Evolutionary conservation across 2,113 vertebrate genomes (phyloP), one percentile per base, ranked within the genome.

Genomic region (Solea senegalensis): DNA sequence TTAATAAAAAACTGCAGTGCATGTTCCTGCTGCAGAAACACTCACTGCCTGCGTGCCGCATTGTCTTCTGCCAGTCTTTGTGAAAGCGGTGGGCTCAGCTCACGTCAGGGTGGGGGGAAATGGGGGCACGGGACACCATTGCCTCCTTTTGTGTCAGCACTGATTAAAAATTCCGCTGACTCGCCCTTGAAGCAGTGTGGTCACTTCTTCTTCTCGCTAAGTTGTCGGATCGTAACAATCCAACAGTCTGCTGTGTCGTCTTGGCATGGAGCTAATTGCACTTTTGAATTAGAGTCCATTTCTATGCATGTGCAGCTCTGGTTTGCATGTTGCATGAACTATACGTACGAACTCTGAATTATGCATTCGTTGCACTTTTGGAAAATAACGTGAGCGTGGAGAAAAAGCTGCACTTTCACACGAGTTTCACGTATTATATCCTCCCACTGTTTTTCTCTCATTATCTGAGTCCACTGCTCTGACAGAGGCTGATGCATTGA

Each of bases 1-100:
- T 82, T 81, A 34, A 27, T 51, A 49, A 21, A 80, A 84, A 78
- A 52, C 69, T 85, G 81, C 78, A 80, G 58, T 79, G 60, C 65
- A 76, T 72, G 72, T 58, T 74, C 67, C 57, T 55, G 41, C 80
- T 82, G 82, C 80, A 77, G 69, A 71, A 57, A 26, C 16, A 34
- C 34, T 34, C 3, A 0, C 69, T 28, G 61, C 58, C 65, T 63
- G 65, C 59, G 16, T 72, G 65, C 71, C 27, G 78, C 80, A 84
- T 77, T 76, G 74, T 86, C 53, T 84, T 41, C 55, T 74, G 71
- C 34, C 56, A 53, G 21, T 59, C 49, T 77, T 63, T 84, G 43
- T 60, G 27, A 72, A 27, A 34, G 34, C 34, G 21, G 59, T 55
- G 61, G 55, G 14, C 57, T 62, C 34, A 39, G 15, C 34, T 34